Base-by-base conservation (phyloP, 1,140 invertebrate species). In the Drosophila obscura region DNA sequence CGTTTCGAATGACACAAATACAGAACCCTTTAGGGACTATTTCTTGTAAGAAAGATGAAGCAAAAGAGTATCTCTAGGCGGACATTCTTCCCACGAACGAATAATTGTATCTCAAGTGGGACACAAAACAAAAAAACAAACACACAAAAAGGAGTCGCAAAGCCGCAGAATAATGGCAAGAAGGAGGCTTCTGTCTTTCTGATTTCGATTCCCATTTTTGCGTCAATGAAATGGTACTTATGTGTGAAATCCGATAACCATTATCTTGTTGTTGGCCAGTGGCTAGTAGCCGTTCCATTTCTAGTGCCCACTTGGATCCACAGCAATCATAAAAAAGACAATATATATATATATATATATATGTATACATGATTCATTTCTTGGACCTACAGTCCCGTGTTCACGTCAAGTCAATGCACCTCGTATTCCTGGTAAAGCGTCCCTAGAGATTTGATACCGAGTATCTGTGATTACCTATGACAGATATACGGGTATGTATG, bases 211-310 rank as follows among this genome's bases (percentile, higher is more conserved):
- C 39, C 44, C 15, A 39, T 31, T 28, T 56, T 22, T 51, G 48
- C 59, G 59, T 73, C 67, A 71, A 50, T 8, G 8, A n/a, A 43
- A 9, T 28, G 35, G 26, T 28, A 71, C 67, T 71, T 58, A 58
- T 71, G 45, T 43, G 24, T 67, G 22, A 35, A 63, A 57, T 65
- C 60, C 11, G 65, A 71, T 71, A 71, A 50, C 44, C 65, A 69
- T 58, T 69, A 71, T 71, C 67, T 57, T 8, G 44, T 39, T 48
- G 19, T 4, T 41, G n/a, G 31, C 49, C 59, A 61, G 59, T 62
- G 50, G 60, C 64, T 31, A 43, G 68, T 68, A 15, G 9, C 24
- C 35, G 24, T 16, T 43, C 45, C 43, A 44, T 58, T 19, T 26
- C 55, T 19, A 31, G 6, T 52, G 16, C 49, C 52, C 19, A 28